phyloP scores from a whole-genome alignment of 2,888 invertebrate species.

The Drosophila percnosoma region DNA sequence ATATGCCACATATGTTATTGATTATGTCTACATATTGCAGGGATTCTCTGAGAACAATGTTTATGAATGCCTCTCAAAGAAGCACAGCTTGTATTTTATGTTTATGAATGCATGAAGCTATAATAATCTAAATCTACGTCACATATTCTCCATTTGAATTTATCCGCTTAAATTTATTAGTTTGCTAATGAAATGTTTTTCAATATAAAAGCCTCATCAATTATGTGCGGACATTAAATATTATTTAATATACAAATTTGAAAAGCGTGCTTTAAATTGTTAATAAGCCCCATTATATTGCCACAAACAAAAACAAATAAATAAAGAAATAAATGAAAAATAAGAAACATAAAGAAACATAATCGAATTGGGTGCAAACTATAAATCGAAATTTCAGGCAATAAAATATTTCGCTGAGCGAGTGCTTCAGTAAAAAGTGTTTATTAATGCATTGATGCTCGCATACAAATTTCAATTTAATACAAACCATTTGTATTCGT shows the following conservation, averaged over 20 bases:
- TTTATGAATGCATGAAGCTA: background rate
- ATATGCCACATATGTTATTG: background rate
- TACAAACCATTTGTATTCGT: slow-evolving; percentile 72
- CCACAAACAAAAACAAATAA: slow-evolving; percentile 10
- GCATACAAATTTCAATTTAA: slow-evolving; percentile 76
- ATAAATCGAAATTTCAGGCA: slow-evolving; percentile 50
- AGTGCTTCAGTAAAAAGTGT: slow-evolving; percentile 39
- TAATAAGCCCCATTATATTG: slow-evolving; percentile 34
- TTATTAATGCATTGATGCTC: slow-evolving; percentile 72
- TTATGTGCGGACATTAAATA: slow-evolving; percentile 35
- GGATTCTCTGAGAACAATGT: background rate
- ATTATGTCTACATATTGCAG: background rate
- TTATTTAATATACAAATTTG: slow-evolving; percentile 31
- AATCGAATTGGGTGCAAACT: slow-evolving; percentile 27
- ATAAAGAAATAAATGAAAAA: slow-evolving; percentile 8
- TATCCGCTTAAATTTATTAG: background rate
- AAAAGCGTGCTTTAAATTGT: slow-evolving; percentile 39
- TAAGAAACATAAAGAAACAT: slow-evolving; percentile 4
- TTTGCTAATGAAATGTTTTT: background rate
- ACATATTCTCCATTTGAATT: background rate
- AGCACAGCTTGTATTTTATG: background rate
- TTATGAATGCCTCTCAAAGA: background rate
- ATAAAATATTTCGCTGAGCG: slow-evolving; percentile 37
- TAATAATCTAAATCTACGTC: background rate
- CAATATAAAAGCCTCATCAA: slow-evolving; percentile 27